These are phyloP conservation scores for Prorops nasuta DNA, from an alignment of 1,140 invertebrate genomes.

Conservation along the genomic window DNA sequence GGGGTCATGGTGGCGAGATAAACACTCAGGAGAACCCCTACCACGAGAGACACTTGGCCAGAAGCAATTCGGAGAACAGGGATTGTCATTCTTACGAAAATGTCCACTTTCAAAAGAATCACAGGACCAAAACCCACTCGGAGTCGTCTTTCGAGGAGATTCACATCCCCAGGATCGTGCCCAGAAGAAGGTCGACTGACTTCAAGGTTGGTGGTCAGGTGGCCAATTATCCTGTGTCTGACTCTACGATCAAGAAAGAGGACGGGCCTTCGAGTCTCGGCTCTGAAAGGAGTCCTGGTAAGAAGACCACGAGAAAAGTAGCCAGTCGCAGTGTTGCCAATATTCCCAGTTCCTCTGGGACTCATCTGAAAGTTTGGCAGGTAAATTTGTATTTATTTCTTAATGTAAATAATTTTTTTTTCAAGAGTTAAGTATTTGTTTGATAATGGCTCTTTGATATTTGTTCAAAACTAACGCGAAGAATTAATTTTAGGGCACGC, in stretches of 20 bases:
- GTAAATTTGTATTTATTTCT: slow-evolving; percentile 17
- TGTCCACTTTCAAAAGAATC: slow-evolving; percentile 32
- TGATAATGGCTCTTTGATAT: too few relatives aligned
- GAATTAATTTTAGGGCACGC: slow-evolving; percentile 22
- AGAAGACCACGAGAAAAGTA: slow-evolving; percentile 29
- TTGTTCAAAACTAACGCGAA: too few relatives aligned
- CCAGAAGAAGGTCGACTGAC: slow-evolving; percentile 35
- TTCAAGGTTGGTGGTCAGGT: slow-evolving; percentile 46
- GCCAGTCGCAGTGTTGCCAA: slow-evolving; percentile 44
- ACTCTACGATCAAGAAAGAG: slow-evolving; percentile 16
- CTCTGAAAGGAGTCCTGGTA: slow-evolving; percentile 30
- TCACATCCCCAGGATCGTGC: slow-evolving; percentile 42
- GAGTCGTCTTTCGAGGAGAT: slow-evolving; percentile 40
- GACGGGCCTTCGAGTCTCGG: slow-evolving; percentile 38
- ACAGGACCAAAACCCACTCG: slow-evolving; percentile 16
- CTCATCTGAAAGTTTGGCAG: slow-evolving; percentile 35
- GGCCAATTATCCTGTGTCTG: slow-evolving; percentile 26
- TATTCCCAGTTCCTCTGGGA: slow-evolving; percentile 34
- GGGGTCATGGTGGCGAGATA: slow-evolving; percentile 17
- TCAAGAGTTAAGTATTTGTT: too few relatives aligned
- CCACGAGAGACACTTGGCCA: slow-evolving; percentile 18
- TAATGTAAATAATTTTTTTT: too few relatives aligned
- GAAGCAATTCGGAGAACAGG: slow-evolving; percentile 25
- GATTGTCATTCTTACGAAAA: slow-evolving; percentile 36
- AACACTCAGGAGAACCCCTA: slow-evolving; percentile 22